These are phyloP conservation scores for Drosophila santomea DNA, from an alignment of 1,140 invertebrate genomes.

Conservation along the genomic window DNA sequence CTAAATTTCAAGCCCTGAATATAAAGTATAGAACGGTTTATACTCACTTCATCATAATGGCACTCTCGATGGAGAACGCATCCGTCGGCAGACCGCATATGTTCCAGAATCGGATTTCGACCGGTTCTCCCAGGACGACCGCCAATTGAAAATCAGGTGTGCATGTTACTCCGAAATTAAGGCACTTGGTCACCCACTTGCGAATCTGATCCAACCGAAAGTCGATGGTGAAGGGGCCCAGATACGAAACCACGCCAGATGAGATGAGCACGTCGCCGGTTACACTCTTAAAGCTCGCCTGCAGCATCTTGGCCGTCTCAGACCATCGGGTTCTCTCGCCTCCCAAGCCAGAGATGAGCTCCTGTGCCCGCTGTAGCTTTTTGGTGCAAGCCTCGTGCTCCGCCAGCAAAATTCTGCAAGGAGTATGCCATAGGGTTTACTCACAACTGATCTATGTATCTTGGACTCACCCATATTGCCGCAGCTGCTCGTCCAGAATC, in stretches of 20 bases:
- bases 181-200: slow-evolving; percentile 90
- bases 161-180: slow-evolving; percentile 90
- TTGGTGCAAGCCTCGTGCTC: slow-evolving; percentile 95
- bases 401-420: slow-evolving; percentile 88
- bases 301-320: slow-evolving; percentile 90
- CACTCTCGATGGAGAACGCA: slow-evolving; percentile 96
- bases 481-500: slow-evolving; percentile 87
- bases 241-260: slow-evolving; percentile 94
- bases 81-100: slow-evolving; percentile 95
- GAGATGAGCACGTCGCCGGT: slow-evolving; percentile 94
- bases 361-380: slow-evolving; percentile 96
- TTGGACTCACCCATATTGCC: slow-evolving; percentile 78
- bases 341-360: slow-evolving; percentile 94
- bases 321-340: slow-evolving; percentile 94
- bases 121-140: slow-evolving; percentile 92
- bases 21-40: too few relatives aligned
- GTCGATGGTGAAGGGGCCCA: slow-evolving; percentile 94
- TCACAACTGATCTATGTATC: too few relatives aligned
- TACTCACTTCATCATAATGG: slow-evolving; percentile 92
- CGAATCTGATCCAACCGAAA: slow-evolving; percentile 88
- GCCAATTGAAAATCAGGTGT: slow-evolving; percentile 90
- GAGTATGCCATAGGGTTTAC: not conserved
- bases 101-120: slow-evolving; percentile 96
- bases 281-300: slow-evolving; percentile 88
- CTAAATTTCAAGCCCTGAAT: too few relatives aligned